A percentile compares a stretch with the other conserved stretches of the same genome.
These are phyloP conservation scores for Microcebus jonahi DNA, from an alignment of 2,113 vertebrate species.

Conservation along the genomic window DNA sequence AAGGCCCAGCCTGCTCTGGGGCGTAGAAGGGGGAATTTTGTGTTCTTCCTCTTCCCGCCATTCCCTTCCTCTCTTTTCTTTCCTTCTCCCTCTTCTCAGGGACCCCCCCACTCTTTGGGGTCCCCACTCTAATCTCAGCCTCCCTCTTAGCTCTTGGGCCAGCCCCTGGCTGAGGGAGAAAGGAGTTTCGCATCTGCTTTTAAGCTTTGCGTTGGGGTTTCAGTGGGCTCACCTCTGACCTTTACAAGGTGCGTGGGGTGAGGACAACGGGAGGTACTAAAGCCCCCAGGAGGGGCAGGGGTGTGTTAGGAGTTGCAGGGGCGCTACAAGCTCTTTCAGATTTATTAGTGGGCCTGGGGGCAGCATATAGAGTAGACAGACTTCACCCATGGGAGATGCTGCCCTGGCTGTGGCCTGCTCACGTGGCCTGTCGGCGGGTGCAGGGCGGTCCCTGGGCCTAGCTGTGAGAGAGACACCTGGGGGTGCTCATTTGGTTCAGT, in stretches of 20 bases:
- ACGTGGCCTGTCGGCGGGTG: not conserved
- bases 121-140: not conserved
- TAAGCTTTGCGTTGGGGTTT: not conserved
- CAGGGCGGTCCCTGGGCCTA: not conserved
- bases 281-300: not conserved
- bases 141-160: not conserved
- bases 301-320: not conserved
- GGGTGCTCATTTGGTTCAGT: rapidly evolving
- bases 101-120: not conserved
- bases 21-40: not conserved
- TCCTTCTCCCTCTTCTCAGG: not conserved
- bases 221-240: not conserved
- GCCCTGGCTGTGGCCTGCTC: not conserved
- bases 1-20: not conserved
- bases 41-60: not conserved
- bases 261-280: not conserved
- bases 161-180: not conserved
- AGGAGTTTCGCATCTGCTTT: not conserved
- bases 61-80: not conserved
- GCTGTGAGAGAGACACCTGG: not conserved
- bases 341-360: not conserved
- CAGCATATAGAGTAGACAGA: rapidly evolving
- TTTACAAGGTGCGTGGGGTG: not conserved
- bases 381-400: not conserved
- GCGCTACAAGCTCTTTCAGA: not conserved